Percentiles rank a stretch among this genome's conserved stretches.
Evolutionary conservation across 2,113 vertebrate genomes (phyloP).

Genomic region (Caranx melampygus): DNA sequence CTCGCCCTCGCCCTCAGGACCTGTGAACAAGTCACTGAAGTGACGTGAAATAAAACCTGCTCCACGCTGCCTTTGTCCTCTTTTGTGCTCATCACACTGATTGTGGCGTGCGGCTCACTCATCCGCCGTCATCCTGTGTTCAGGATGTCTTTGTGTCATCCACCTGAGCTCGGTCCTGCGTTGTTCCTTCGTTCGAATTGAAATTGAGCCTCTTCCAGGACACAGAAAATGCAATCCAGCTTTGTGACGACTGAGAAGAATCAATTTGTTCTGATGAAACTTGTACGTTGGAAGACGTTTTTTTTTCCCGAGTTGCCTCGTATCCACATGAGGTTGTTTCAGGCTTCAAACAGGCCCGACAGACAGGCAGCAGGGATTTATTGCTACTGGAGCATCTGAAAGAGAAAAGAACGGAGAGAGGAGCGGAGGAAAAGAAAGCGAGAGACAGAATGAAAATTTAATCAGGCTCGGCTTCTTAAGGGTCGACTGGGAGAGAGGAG

Average conservation of each 20-base stretch:
- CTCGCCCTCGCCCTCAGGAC: background rate
- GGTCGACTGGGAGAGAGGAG: conserved; percentile 35
- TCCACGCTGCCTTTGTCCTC: background rate
- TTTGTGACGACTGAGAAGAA: conserved; percentile 18
- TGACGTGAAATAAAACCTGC: conserved; percentile 8
- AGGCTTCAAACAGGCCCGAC: conserved; percentile 24
- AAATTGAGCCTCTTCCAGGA: conserved; percentile 19
- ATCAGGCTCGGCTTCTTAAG: conserved; percentile 55
- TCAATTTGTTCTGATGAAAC: conserved; percentile 34
- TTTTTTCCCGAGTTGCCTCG: too few species aligned
- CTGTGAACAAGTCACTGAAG: background rate
- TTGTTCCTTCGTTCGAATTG: background rate
- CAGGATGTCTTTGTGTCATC: conserved; percentile 19
- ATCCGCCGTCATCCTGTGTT: background rate
- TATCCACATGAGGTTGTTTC: conserved; percentile 18
- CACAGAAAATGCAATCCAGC: background rate
- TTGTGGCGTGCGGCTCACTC: background rate
- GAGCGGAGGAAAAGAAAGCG: conserved; percentile 7
- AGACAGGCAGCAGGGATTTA: conserved; percentile 34
- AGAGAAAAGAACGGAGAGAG: conserved; percentile 18
- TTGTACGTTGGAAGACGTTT: background rate
- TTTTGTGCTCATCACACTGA: conserved; percentile 8
- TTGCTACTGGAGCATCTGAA: conserved; percentile 17
- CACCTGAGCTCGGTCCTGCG: background rate
- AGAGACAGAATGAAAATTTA: conserved; percentile 60